Evolutionary conservation across 2,113 vertebrate genomes (phyloP), one percentile per base, ranked within the genome.

Genomic region (Gorsachius goisagi): DNA sequence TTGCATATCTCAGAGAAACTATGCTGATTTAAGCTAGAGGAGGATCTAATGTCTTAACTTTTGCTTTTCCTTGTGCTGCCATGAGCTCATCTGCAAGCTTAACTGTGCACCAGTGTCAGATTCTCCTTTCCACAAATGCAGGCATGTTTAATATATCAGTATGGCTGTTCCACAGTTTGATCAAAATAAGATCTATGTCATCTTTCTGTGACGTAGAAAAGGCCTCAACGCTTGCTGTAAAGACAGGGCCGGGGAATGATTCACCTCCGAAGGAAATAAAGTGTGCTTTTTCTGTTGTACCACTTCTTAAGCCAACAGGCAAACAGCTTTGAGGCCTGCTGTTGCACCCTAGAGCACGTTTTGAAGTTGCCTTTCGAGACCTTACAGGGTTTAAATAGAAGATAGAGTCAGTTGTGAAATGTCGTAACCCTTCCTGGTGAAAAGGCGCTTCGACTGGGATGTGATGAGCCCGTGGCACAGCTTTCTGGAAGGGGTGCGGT

Each of bases 211-310:
- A 56, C 3, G 7, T 79, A 58, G 58, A 72, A 86, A 85, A 81
- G 56, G 30, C 56, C n/a, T 77, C 64, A 71, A 32, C 5, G 2
- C 18, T 77, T 84, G 41, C 23, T 67, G 2, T 82, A 69, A 85
- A 90, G 55, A 55, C 37, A 41, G 16, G 23, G 44, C 59, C 77
- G 68, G 16, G 39, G 30, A 86, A 69, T 35, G 64, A 86, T 66
- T 93, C 22, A 44, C 35, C 63, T 92, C 76, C 63, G 60, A 86
- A 92, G 68, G 52, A 95, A 90, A 76, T 4, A 19, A 69, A 80
- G 16, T 21, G 44, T 49, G 44, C 19, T 74, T 33, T 80, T 90
- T 88, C 79, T 90, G 47, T 63, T 80, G 63, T 71, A 69, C 58
- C 56, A 33, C 49, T 76, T 88, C 33, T 90, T 82, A 73, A 91